A percentile compares a stretch with the other conserved stretches of the same genome.
These are phyloP conservation scores for Mirounga angustirostris DNA, from an alignment of 2,113 vertebrate species.

Conservation along the genomic window DNA sequence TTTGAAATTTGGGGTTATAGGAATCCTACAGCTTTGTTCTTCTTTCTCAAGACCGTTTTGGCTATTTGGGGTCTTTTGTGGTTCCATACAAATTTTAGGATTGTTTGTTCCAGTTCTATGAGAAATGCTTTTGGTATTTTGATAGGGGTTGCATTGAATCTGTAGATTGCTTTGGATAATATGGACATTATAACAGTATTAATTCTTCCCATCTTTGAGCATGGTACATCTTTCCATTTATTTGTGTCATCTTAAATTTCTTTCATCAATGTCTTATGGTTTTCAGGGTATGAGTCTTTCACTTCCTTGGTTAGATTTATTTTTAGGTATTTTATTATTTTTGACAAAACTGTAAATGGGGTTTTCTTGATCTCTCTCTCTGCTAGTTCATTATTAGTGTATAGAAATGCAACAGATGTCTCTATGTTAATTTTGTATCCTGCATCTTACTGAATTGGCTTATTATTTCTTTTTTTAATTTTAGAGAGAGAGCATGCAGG, in stretches of 20 bases:
- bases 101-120: neutral
- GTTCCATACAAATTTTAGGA: neutral
- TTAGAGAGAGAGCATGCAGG: neutral
- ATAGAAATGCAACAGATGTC: neutral
- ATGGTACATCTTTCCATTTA: neutral
- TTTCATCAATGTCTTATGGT: neutral
- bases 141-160: neutral
- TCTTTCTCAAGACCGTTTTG: neutral
- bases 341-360: neutral
- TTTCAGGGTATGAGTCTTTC: neutral
- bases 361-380: neutral
- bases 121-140: neutral
- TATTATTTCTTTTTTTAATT: neutral
- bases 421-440: neutral
- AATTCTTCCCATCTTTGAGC: neutral
- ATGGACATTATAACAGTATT: neutral
- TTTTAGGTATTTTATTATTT: neutral
- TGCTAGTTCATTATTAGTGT: neutral
- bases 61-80: neutral
- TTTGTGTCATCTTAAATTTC: neutral
- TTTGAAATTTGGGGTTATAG: neutral
- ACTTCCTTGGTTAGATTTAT: neutral
- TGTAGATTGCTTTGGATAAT: neutral
- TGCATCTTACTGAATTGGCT: neutral
- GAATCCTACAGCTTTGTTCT: neutral